Evolutionary conservation across 1,140 invertebrate species (phyloP), one percentile per base, ranked within the genome.

Genomic region (Cotesia vestalis): DNA sequence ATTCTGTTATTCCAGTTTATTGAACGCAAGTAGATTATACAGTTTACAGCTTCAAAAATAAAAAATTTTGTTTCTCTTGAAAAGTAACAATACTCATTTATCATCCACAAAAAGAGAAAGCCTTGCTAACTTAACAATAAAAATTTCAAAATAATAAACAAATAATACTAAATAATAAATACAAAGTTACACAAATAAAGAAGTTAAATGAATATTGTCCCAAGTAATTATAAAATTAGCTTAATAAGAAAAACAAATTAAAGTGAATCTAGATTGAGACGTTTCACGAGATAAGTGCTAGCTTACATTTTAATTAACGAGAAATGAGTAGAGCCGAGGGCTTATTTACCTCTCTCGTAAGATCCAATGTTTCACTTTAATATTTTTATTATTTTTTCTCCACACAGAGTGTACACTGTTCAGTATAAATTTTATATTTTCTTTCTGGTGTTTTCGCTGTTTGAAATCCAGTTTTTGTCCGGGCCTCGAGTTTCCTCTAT

Each of bases 271-370:
- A 70, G 68, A 70, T 70, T 70, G 68, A 70, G 68, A 62, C 59
- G 59, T 70, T 70, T 70, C 59, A 70, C 59, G 57, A 46, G 60
- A 70, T 62, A 70, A 70, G 68, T 70, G 68, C 57, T 70, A 40
- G 68, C 46, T 70, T 70, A 70, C 68, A 69, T 69, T 70, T 70
- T 70, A 70, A 70, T 66, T 71, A 71, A 64, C 17, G 69, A 64
- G 62, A 71, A 71, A 71, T 59, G 60, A 69, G 40, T 46, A 46
- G 55, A 69, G n/a, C 55, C 57, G 35, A 40, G 52, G 53, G 38
- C 53, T 68, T 12, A 14, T 51, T 61, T 61, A 27, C 27, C 60
- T n/a, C 63, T 63, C 69, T 71, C 63, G 63, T 66, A 46, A 66
- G 40, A 66, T 46, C 14, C 20, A 66, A 66, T 66, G 40, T 66